Percentiles rank a stretch among this genome's conserved stretches.
Evolutionary conservation across 2,797 vertebrate genomes (phyloP).

Genomic region (Myotis planiceps): DNA sequence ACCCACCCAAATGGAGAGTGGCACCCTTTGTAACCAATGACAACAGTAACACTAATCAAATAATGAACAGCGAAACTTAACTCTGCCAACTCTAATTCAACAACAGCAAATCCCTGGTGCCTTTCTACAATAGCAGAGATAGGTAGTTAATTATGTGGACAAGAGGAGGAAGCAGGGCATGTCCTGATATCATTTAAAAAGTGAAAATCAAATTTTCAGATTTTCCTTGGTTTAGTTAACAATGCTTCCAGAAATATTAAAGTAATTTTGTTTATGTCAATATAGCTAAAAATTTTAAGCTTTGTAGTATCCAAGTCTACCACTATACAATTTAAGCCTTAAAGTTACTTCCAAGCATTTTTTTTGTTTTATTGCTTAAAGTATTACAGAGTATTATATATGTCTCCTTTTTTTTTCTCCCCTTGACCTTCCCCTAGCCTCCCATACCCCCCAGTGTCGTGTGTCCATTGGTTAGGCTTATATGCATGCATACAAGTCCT

Average conservation of each 20-base stretch:
- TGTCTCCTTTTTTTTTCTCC: too few species aligned
- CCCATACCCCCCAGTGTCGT: too few species aligned
- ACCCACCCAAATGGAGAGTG: not conserved
- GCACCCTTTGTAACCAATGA: not conserved
- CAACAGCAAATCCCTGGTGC: constrained; percentile 94
- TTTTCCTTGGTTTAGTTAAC: constrained; percentile 5
- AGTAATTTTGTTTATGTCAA: not conserved
- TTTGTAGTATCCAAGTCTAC: not conserved
- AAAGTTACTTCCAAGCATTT: constrained; percentile 13
- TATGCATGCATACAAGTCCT: too few species aligned
- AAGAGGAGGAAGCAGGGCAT: not conserved
- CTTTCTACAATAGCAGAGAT: constrained; percentile 88
- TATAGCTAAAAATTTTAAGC: not conserved
- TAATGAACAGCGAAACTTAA: constrained; percentile 81
- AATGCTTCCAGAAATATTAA: constrained; percentile 24
- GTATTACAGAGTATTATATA: too few species aligned
- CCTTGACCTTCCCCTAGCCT: too few species aligned
- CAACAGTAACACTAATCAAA: not conserved
- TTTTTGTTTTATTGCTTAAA: not conserved
- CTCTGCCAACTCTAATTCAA: constrained; percentile 95
- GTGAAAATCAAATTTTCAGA: not conserved
- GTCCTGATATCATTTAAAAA: not conserved
- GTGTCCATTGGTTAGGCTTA: too few species aligned
- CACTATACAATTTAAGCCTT: not conserved
- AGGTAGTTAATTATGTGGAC: not conserved